Conservation (phyloP, 2,113 vertebrate genomes). For the Actenoides hombroni region DNA sequence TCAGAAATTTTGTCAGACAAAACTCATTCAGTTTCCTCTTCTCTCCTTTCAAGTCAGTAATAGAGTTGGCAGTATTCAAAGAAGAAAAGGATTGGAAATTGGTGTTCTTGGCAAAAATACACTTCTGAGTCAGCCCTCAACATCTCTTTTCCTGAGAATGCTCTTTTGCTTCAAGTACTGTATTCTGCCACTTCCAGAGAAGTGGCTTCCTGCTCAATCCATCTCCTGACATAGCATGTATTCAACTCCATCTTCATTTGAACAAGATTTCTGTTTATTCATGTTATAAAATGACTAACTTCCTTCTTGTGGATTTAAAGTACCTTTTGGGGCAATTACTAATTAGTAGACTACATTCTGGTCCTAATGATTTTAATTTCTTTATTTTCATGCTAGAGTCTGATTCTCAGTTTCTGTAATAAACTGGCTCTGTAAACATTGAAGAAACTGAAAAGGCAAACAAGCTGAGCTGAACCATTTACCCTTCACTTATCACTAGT, state of each 20-base stretch:
- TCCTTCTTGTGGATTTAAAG: background rate
- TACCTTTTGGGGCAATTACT: background rate
- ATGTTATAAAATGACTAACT: background rate
- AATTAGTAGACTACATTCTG: background rate
- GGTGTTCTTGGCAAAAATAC: background rate
- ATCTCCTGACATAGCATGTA: background rate
- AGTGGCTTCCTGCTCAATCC: background rate
- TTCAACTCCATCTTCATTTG: background rate
- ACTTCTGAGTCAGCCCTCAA: background rate
- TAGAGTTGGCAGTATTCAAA: background rate
- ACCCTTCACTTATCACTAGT: background rate
- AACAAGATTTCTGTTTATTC: background rate
- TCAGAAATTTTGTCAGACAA: background rate
- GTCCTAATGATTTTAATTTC: background rate
- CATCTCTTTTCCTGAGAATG: background rate
- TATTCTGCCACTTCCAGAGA: background rate
- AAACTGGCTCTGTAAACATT: background rate
- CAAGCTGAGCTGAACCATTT: background rate
- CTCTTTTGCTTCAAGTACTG: background rate
- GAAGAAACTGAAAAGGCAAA: background rate
- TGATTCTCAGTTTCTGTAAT: background rate
- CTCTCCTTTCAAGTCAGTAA: background rate
- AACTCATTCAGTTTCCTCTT: background rate
- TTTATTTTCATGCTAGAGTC: background rate
- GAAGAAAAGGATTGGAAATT: background rate